Conservation (phyloP, 1,140 invertebrate genomes). For the Thaumatotibia leucotreta region DNA sequence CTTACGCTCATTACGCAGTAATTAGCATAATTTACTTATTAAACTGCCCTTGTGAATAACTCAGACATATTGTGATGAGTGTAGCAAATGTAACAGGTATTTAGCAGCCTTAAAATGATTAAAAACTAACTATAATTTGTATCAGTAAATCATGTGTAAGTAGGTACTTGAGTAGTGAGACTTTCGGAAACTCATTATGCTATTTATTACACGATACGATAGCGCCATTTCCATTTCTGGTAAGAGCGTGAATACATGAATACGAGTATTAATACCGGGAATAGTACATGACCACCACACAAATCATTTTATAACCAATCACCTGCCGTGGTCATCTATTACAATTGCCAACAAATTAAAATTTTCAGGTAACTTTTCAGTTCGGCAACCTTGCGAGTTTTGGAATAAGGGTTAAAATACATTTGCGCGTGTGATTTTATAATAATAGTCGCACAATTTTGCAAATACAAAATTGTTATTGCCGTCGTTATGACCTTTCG, state of each 20-base stretch:
- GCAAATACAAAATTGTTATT: not conserved
- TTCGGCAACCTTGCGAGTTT: not conserved
- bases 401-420: not conserved
- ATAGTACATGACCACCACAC: conserved; percentile 1
- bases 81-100: too few relatives aligned
- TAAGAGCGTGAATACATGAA: conserved; percentile 1
- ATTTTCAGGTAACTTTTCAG: not conserved
- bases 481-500: not conserved
- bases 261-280: conserved; percentile 4
- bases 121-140: too few relatives aligned
- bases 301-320: conserved; percentile 13
- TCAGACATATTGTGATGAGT: too few relatives aligned
- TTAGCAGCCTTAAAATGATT: too few relatives aligned
- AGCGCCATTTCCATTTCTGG: conserved; percentile 2
- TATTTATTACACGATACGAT: not conserved
- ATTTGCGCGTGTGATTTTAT: not conserved
- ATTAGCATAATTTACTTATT: too few relatives aligned
- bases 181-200: not conserved
- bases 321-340: conserved; percentile 8
- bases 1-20: too few relatives aligned
- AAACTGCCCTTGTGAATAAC: too few relatives aligned
- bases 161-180: not conserved
- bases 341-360: conserved; percentile 4
- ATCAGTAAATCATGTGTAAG: not conserved
- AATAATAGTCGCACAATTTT: conserved; percentile 9